These are phyloP conservation scores for Ornithoptera alexandrae DNA, from an alignment of 2,888 invertebrate species.

Conservation along the genomic window DNA sequence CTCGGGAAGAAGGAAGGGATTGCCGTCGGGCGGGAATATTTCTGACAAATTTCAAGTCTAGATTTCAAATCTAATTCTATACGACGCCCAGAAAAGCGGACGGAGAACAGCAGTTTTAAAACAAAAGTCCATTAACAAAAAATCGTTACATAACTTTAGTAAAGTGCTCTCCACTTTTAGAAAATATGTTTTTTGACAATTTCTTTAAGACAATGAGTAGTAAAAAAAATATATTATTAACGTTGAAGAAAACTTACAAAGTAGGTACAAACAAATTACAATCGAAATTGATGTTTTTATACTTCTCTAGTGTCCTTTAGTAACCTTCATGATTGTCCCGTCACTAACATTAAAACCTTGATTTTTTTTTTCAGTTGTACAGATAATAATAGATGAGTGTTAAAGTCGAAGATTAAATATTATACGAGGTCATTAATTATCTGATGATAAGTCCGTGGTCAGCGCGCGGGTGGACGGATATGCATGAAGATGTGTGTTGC, in stretches of 20 bases:
- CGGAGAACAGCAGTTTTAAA: too few relatives aligned
- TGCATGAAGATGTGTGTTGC: slow-evolving; percentile 47
- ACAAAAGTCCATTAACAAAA: too few relatives aligned
- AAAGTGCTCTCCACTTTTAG: too few relatives aligned
- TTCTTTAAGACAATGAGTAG: not conserved
- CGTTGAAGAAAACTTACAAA: not conserved
- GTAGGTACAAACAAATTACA: not conserved
- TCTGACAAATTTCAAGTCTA: too few relatives aligned
- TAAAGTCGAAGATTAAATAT: slow-evolving; percentile 29
- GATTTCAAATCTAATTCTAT: too few relatives aligned
- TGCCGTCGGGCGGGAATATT: too few relatives aligned
- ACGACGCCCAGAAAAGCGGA: too few relatives aligned
- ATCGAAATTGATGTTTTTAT: not conserved
- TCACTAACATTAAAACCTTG: slow-evolving; percentile 21
- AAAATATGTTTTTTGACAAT: too few relatives aligned
- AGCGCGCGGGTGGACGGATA: slow-evolving; percentile 45
- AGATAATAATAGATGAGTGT: slow-evolving; percentile 24
- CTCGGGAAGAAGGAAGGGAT: too few relatives aligned
- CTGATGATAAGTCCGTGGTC: slow-evolving; percentile 44
- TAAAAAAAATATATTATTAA: not conserved
- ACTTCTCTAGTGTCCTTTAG: not conserved
- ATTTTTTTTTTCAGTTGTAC: slow-evolving; percentile 16
- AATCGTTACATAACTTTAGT: too few relatives aligned
- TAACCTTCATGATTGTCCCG: slow-evolving; percentile 15
- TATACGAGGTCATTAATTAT: slow-evolving; percentile 45